phyloP scores from a whole-genome alignment of 1,140 invertebrate species.

The Hyles vespertilio region DNA sequence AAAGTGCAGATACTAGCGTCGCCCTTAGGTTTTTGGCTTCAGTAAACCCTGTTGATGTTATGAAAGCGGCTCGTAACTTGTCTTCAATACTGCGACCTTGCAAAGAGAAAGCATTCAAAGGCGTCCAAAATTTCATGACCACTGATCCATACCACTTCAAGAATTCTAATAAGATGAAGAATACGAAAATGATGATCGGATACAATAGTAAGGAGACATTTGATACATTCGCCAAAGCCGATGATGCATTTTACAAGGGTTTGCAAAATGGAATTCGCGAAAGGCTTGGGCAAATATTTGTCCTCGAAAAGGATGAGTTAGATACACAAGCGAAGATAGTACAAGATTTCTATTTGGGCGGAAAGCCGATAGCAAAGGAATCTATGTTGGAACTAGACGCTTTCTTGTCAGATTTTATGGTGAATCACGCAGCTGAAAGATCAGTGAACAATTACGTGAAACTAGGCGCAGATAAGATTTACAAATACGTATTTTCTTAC shows the following conservation, averaged over 20 bases:
- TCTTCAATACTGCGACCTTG: slow-evolving; percentile 17
- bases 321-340: slow-evolving; percentile 10
- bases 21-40: slow-evolving; percentile 19
- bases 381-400: slow-evolving; percentile 20
- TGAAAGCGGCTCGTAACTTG: slow-evolving; percentile 15
- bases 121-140: slow-evolving; percentile 17
- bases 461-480: slow-evolving; percentile 14
- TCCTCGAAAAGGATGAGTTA: slow-evolving; percentile 11
- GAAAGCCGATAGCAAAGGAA: slow-evolving; percentile 13
- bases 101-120: slow-evolving; percentile 20
- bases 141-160: slow-evolving; percentile 17
- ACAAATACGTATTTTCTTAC: slow-evolving; percentile 33
- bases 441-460: slow-evolving; percentile 19
- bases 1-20: slow-evolving; percentile 9
- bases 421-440: slow-evolving; percentile 21
- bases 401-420: slow-evolving; percentile 23
- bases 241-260: slow-evolving; percentile 10
- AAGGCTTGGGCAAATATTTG: slow-evolving; percentile 19
- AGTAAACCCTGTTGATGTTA: slow-evolving; percentile 16
- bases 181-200: slow-evolving; percentile 22
- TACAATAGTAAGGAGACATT: slow-evolving; percentile 31
- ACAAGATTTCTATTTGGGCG: slow-evolving; percentile 26
- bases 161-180: slow-evolving; percentile 11
- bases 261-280: slow-evolving; percentile 13
- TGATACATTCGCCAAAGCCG: slow-evolving; percentile 6